Base-by-base conservation (phyloP, 2,797 vertebrate species). In the Galago senegalensis region DNA sequence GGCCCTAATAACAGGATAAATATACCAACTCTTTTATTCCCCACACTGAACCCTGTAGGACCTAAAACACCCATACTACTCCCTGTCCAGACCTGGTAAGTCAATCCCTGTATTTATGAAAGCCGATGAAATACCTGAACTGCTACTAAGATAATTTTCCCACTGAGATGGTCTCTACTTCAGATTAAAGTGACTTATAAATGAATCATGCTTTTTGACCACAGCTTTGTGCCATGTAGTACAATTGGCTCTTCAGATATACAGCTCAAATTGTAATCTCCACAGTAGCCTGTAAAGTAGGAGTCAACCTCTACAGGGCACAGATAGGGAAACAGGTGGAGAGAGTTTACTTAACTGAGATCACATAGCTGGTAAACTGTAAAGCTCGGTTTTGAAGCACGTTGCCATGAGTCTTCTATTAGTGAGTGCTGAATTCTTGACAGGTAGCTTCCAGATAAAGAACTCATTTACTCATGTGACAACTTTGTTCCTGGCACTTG, bases 1-100 rank as follows among this genome's bases (percentile, higher is more conserved):
- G 14, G 20, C 73, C 37, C 40, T 96, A 86, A 83, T 80, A 43
- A 56, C 43, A 88, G 18, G 70, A 96, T 97, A 97, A 96, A 92
- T 96, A 86, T 40, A 61, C 20, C 4, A 65, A 25, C 3, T 70
- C 13, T 87, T 83, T 83, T 87, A 16, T 37, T 93, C 40, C 25
- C 40, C 40, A 56, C 27, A 81, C 27, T 92, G 87, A 94, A 40
- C n/a, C 37, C 49, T 75, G 16, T 17, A 83, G 29, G 73, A 76
- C 73, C 61, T 56, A 75, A 80, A 31, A 67, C 43, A 72, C 12
- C 14, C 65, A 53, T 43, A 53, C 63, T 12, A 40, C 63, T 60
- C 2, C 16, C 21, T 69, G 40, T 18, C 23, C 25, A 89, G 56
- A 73, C 23, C 16, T 29, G 92, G 95, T 96, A 97, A 97, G 72